A percentile compares a stretch with the other conserved stretches of the same genome.
Conservation (phyloP, 2,113 vertebrate genomes). For the Tympanuchus pallidicinctus region DNA sequence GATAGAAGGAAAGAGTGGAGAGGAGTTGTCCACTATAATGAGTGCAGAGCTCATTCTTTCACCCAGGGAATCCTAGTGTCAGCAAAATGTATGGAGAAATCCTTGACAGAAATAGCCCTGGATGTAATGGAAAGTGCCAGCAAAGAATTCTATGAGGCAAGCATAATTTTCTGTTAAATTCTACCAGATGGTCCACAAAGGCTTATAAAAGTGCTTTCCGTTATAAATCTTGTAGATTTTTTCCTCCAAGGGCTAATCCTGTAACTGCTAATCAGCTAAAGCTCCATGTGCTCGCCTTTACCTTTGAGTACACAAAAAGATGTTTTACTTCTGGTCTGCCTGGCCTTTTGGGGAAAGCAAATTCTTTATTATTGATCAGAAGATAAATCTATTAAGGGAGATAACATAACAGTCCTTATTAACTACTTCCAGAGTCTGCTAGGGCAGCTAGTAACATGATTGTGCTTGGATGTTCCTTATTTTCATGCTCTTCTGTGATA, state of each 20-base stretch:
- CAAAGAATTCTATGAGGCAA: conserved; percentile 20
- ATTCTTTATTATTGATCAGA: conserved; percentile 27
- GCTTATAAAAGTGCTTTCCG: conserved; percentile 10
- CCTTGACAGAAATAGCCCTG: conserved; percentile 19
- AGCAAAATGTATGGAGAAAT: conserved; percentile 23
- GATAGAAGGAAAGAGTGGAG: background rate
- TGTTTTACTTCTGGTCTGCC: conserved; percentile 16
- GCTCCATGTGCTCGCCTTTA: conserved; percentile 18
- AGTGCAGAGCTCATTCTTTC: conserved; percentile 8
- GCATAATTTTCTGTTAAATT: conserved; percentile 41
- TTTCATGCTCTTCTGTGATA: background rate
- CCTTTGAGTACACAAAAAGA: conserved; percentile 23
- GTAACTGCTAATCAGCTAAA: conserved; percentile 37
- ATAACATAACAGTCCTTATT: background rate
- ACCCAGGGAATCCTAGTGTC: conserved; percentile 4
- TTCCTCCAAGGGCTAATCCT: conserved; percentile 18
- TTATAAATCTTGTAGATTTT: conserved; percentile 48
- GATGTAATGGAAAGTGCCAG: conserved; percentile 24
- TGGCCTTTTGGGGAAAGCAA: conserved; percentile 5
- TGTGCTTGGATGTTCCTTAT: background rate
- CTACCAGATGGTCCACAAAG: conserved; percentile 11
- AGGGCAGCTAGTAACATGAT: background rate
- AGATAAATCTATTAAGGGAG: conserved; percentile 2
- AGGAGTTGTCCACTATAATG: background rate
- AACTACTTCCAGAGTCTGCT: background rate